Evolutionary conservation across 2,888 invertebrate species (phyloP).

Genomic region (Busseola fusca): DNA sequence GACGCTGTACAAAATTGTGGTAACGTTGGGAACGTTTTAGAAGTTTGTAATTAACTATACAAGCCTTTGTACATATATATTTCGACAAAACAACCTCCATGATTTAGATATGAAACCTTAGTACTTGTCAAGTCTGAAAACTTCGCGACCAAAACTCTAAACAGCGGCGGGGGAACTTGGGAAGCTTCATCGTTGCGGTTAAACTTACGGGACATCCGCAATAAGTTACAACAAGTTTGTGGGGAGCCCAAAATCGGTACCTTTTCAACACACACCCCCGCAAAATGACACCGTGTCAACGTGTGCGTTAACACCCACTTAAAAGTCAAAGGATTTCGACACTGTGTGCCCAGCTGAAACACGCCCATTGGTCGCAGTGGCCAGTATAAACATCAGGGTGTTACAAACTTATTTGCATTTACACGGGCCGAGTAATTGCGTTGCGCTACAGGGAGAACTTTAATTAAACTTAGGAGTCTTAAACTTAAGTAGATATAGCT

Average conservation of each 20-base stretch:
- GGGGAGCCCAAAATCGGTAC: slow-evolving; percentile 65
- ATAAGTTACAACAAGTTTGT: slow-evolving; percentile 76
- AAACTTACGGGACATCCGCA: slow-evolving; percentile 78
- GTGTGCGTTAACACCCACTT: slow-evolving; percentile 42
- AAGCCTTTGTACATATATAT: slow-evolving; percentile 28
- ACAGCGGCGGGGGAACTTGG: slow-evolving; percentile 66
- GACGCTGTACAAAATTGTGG: slow-evolving; percentile 14
- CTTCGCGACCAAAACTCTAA: slow-evolving; percentile 67
- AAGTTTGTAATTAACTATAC: slow-evolving; percentile 26
- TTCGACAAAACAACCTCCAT: slow-evolving; percentile 62
- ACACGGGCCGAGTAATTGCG: slow-evolving; percentile 88
- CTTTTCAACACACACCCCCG: slow-evolving; percentile 47
- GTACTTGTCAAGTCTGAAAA: slow-evolving; percentile 67
- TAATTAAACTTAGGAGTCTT: slow-evolving; percentile 87
- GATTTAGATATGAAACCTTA: slow-evolving; percentile 59
- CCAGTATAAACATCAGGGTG: slow-evolving; percentile 82
- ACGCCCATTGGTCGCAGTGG: slow-evolving; percentile 68
- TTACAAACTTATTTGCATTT: slow-evolving; percentile 88
- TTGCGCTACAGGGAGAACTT: slow-evolving; percentile 86
- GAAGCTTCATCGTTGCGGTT: slow-evolving; percentile 75
- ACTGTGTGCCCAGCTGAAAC: slow-evolving; percentile 66
- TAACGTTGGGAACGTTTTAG: neutral
- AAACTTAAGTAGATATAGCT: slow-evolving; percentile 81
- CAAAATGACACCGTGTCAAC: slow-evolving; percentile 48
- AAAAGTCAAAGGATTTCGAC: slow-evolving; percentile 48